phyloP scores from a whole-genome alignment of 30 jellyfish, hydroid and myxozoan species.

The Catostylus mosaicus region DNA sequence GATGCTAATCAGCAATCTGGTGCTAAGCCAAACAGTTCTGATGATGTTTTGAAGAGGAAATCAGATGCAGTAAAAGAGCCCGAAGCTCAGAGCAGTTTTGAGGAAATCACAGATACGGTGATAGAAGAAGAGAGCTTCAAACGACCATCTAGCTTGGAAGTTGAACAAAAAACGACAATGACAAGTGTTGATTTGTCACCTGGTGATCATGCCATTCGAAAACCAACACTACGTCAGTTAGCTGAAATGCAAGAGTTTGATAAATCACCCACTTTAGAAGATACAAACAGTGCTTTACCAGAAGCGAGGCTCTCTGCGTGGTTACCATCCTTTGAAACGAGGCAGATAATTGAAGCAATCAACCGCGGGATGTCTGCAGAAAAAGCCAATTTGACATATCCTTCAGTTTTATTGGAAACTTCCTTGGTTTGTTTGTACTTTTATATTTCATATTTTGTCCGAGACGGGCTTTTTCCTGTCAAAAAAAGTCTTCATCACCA shows the following conservation, averaged over 20 bases:
- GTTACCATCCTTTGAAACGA: constrained; percentile 76
- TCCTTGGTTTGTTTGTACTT: constrained; percentile 57
- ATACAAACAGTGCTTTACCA: constrained; percentile 32
- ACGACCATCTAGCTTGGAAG: constrained; percentile 21
- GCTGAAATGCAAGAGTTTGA: constrained; percentile 61
- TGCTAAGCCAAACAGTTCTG: background rate
- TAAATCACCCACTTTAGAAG: constrained; percentile 44
- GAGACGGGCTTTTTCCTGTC: background rate
- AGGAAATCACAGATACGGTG: constrained; percentile 22
- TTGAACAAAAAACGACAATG: constrained; percentile 4
- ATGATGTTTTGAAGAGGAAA: background rate
- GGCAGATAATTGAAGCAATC: constrained; percentile 38
- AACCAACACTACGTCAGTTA: constrained; percentile 69
- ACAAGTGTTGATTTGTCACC: constrained; percentile 49
- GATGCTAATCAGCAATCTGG: background rate
- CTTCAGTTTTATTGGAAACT: constrained; percentile 81
- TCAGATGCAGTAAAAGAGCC: background rate
- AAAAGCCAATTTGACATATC: constrained; percentile 58
- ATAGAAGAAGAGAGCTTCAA: background rate
- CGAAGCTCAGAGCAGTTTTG: constrained; percentile 11
- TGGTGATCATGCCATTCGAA: constrained; percentile 51
- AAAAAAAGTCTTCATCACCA: background rate
- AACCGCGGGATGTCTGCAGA: constrained; percentile 69
- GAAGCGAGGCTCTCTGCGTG: constrained; percentile 67
- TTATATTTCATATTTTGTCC: background rate